Base-by-base conservation (phyloP, 2,113 vertebrate species). In the Oplegnathus fasciatus region DNA sequence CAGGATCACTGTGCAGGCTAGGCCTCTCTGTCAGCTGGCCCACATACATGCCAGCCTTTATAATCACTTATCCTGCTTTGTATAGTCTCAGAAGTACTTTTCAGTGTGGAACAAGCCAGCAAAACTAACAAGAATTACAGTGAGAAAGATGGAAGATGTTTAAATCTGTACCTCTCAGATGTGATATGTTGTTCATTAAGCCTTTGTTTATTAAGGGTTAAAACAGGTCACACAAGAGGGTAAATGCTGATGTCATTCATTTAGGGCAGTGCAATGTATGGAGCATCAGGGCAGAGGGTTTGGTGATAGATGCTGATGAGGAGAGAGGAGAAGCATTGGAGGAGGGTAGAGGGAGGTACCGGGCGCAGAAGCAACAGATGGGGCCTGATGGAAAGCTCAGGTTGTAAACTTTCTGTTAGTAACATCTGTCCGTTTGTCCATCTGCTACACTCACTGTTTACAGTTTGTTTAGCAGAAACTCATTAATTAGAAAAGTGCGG, bases 401-500 rank as follows among this genome's bases (percentile, higher is more conserved):
- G 94, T 95, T 96, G 93, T 95, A 94, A 96, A 94, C 90, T 95
- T 96, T 94, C 91, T 92, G 94, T 96, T 94, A 13, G 91, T 72
- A 95, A 96, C 95, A 96, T 96, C 95, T 96, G 95, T 94, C 93
- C 87, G 65, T 94, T 95, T 92, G 84, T 94, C 96, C 95, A 95
- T 95, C 95, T 96, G 95, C 83, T 92, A 93, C 86, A 86, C 78
- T 92, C 65, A 85, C 78, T 76, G 81, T 89, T 92, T 89, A 92
- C 88, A 88, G 84, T 91, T 94, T 93, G 83, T 86, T 87, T 84
- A 86, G 89, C 46, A 40, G 48, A 90, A 70, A 71, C 75, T 82
- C 0, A 85, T 92, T 78, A 82, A 62, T 93, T 82, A 80, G 73
- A 80, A 80, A 90, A 85, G 42, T 75, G 74, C 55, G 78, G 42